A percentile compares a stretch with the other conserved stretches of the same genome.
phyloP scores from a whole-genome alignment of 2,113 vertebrate genomes.

The Actinemys pallida region DNA sequence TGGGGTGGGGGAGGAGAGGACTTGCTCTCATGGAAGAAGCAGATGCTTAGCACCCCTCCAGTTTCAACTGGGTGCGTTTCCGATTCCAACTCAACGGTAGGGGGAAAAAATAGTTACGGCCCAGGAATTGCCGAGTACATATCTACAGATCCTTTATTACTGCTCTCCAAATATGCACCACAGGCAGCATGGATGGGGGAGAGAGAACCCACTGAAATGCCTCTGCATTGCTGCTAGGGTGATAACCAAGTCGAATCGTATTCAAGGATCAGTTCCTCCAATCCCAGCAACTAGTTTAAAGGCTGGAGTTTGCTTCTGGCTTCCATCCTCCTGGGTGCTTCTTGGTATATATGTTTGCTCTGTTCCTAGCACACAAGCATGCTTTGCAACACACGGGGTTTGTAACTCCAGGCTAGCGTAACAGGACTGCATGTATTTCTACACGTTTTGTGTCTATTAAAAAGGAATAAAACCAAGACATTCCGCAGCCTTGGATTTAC shows the following conservation, averaged over 20 bases:
- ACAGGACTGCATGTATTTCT: rapidly evolving
- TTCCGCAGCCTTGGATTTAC: background rate
- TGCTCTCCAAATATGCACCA: background rate
- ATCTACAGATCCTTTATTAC: background rate
- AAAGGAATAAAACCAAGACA: background rate
- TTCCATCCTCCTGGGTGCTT: background rate
- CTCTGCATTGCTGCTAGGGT: background rate
- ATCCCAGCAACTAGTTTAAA: background rate
- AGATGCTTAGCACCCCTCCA: background rate
- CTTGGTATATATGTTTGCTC: background rate
- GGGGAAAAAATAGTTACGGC: background rate
- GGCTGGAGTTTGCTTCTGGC: background rate
- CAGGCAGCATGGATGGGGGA: background rate
- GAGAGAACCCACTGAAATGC: background rate
- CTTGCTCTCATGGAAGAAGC: background rate
- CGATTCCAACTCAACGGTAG: background rate
- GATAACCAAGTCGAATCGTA: background rate
- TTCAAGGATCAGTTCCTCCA: background rate
- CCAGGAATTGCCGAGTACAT: background rate
- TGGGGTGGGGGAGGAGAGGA: background rate
- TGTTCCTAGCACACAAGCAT: background rate
- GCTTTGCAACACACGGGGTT: background rate
- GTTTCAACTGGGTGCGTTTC: background rate
- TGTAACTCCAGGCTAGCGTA: background rate
- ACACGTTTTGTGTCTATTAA: background rate